These are phyloP conservation scores for Miniopterus natalensis DNA, from an alignment of 2,113 vertebrate species.

Conservation along the genomic window DNA sequence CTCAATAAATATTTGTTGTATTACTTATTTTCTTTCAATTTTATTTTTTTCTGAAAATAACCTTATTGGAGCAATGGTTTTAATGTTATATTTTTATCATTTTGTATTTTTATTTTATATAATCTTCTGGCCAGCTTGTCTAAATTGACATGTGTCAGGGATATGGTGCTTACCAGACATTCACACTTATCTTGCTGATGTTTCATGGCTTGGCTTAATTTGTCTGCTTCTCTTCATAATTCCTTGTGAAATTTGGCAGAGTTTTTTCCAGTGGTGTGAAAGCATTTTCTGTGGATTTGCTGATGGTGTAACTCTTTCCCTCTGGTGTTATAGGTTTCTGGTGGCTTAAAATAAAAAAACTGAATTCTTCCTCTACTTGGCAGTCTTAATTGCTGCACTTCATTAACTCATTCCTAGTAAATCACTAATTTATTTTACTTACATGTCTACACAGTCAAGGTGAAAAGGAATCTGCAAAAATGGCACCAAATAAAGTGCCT, in stretches of 20 bases:
- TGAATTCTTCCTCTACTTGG: conserved; percentile 41
- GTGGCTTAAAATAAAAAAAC: conserved; percentile 41
- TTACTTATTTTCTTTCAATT: conserved; percentile 13
- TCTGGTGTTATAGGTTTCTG: conserved; percentile 22
- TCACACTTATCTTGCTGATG: conserved; percentile 65
- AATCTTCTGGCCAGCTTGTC: not conserved
- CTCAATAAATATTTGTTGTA: not conserved
- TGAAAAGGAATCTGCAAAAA: conserved; percentile 62
- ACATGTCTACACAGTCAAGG: not conserved
- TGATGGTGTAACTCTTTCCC: conserved; percentile 49
- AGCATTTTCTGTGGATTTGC: conserved; percentile 23
- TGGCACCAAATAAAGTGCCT: conserved; percentile 36
- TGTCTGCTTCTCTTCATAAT: conserved; percentile 72
- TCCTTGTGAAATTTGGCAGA: conserved; percentile 70
- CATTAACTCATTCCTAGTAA: conserved; percentile 52
- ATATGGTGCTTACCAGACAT: conserved; percentile 70
- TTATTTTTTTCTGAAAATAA: not conserved
- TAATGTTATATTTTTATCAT: not conserved
- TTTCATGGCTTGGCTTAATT: conserved; percentile 78
- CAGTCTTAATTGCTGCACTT: conserved; percentile 38
- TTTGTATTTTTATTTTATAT: conserved; percentile 46
- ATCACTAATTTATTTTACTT: conserved; percentile 57
- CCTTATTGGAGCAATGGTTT: not conserved
- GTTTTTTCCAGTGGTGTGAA: conserved; percentile 68
- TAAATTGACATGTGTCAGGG: conserved; percentile 70